Evolutionary conservation across 2,113 vertebrate genomes (phyloP), one percentile per base, ranked within the genome.

Genomic region (Benitochromis conjunctus): DNA sequence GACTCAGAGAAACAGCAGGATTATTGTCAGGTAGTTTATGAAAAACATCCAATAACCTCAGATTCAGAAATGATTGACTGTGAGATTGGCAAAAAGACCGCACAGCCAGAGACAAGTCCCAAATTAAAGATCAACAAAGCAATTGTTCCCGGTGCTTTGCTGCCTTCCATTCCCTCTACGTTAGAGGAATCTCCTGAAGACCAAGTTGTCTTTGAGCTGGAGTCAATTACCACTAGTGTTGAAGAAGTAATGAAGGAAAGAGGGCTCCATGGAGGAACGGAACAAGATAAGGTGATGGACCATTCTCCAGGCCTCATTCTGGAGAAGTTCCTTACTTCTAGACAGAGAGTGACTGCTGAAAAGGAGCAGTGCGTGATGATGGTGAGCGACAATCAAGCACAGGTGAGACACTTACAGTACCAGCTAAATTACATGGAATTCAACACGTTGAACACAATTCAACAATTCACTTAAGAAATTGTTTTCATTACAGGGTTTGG

Each of bases 21-120:
- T 34, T 95, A 95, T 56, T 96, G 96, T 82, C 92, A 86, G 51
- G 82, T 95, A 31, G 80, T 95, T 77, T 95, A 93, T 19, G 93
- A 96, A 91, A 88, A 91, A 53, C 79, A 81, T 71, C 57, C 91
- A 3, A 13, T 87, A 21, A 36, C 83, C 5, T 86, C 89, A 46
- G 89, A 86, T 88, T 87, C 83, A 48, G 93, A 94, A 81, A 79
- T 26, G 79, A 88, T 1, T 3, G 58, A 91, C 19, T 76, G 14
- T 36, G 53, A 94, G 34, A 51, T 19, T 1, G 7, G 31, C 16
- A 71, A 43, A 55, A 76, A 88, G 53, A 82, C n/a, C 31, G 84
- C 78, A 9, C 55, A 66, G 31, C 6, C 34, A 6, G 86, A 79
- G 60, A 56, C 10, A 12, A 48, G 9, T 56, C 36, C 46, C 38